Percentiles rank a stretch among this genome's conserved stretches.
Evolutionary conservation across 1,140 invertebrate species (phyloP).

Genomic region (Choristoneura fumiferana): DNA sequence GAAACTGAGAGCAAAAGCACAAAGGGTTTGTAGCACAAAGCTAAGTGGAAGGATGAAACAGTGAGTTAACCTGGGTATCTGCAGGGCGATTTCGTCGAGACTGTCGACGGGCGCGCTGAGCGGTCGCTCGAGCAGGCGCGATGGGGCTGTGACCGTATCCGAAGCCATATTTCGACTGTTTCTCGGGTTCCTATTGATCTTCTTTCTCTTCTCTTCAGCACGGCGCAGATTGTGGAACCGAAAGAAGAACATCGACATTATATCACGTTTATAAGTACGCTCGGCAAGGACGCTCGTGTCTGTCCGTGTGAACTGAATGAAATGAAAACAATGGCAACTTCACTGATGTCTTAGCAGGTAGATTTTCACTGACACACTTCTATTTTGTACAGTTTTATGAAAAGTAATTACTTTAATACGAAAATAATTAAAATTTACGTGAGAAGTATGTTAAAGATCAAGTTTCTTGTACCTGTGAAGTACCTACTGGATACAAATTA

Average conservation of each 20-base stretch:
- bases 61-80: constrained; percentile 89
- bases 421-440: neutral
- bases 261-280: constrained; percentile 31
- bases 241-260: constrained; percentile 97
- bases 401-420: neutral
- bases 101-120: constrained; percentile 91
- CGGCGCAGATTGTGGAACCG: constrained; percentile 93
- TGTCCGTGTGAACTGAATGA: constrained; percentile 7
- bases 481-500: too few relatives aligned
- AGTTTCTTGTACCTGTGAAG: neutral
- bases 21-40: constrained; percentile 17
- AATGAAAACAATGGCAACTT: constrained; percentile 10
- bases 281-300: constrained; percentile 16
- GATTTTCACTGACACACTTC: constrained; percentile 6
- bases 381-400: neutral
- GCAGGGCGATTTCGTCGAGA: constrained; percentile 93
- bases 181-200: constrained; percentile 67
- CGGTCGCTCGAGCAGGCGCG: constrained; percentile 89
- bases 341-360: constrained; percentile 6
- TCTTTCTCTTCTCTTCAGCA: constrained; percentile 85
- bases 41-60: constrained; percentile 29
- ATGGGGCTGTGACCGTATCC: constrained; percentile 82
- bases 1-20: too few relatives aligned
- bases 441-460: neutral
- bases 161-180: constrained; percentile 78